These are phyloP conservation scores for Umimayanthus chanpuru DNA, from an alignment of 92 coral and sea anemone genomes.

Conservation along the genomic window DNA sequence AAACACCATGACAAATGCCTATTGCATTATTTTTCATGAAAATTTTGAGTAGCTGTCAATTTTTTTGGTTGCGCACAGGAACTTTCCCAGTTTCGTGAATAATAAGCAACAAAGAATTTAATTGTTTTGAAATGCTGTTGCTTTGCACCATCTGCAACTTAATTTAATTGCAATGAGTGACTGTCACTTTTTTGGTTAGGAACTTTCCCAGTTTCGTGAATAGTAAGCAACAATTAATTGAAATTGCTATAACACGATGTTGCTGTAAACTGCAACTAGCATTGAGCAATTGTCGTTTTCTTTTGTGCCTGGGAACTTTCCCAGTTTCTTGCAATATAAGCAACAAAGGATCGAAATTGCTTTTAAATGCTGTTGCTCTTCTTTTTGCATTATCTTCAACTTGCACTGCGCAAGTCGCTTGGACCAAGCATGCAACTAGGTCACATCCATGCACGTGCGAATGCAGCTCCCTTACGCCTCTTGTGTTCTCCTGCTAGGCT, in stretches of 20 bases:
- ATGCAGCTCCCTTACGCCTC: slow-evolving; percentile 39
- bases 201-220: not conserved
- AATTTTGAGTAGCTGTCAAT: not conserved
- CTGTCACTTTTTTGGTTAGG: not conserved
- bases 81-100: too few species aligned
- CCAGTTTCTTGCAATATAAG: not conserved
- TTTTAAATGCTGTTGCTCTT: slow-evolving; percentile 3
- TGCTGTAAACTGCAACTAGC: slow-evolving; percentile 10
- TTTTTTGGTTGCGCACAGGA: not conserved
- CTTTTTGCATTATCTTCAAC: slow-evolving; percentile 6
- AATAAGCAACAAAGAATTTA: too few species aligned
- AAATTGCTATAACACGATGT: not conserved
- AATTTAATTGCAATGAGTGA: not conserved
- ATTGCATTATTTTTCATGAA: not conserved
- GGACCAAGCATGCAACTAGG: not conserved
- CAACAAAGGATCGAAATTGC: not conserved
- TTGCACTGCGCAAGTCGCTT: slow-evolving; percentile 5
- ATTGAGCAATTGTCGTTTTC: not conserved
- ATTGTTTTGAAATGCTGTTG: not conserved
- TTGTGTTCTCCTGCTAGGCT: slow-evolving; percentile 70
- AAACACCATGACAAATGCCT: not conserved
- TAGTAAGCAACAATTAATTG: not conserved
- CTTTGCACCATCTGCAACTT: slow-evolving; percentile 11
- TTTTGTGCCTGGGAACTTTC: not conserved
- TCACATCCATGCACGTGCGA: slow-evolving; percentile 19